Evolutionary conservation across 2,797 vertebrate species (phyloP).

Genomic region (Crenichthys baileyi): DNA sequence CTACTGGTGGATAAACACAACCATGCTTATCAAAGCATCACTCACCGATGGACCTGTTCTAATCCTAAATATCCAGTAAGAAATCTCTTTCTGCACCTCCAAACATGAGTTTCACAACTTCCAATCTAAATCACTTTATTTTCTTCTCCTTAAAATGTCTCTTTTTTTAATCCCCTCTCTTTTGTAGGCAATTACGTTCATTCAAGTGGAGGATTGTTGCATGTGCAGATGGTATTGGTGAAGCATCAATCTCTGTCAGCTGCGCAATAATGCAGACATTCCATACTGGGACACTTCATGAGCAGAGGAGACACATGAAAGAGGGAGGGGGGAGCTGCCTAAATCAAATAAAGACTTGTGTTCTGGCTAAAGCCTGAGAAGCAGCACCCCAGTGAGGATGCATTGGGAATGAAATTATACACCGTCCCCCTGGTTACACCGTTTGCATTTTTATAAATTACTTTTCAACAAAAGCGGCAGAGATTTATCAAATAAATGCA

Average conservation of each 20-base stretch:
- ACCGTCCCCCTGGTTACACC: conserved; percentile 67
- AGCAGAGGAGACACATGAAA: conserved; percentile 65
- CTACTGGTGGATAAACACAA: conserved; percentile 20
- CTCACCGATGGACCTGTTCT: conserved; percentile 35
- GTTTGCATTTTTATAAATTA: conserved; percentile 79
- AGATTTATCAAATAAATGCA: conserved; percentile 63
- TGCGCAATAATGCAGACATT: conserved; percentile 79
- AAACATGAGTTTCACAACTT: conserved; percentile 46
- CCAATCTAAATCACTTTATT: conserved; percentile 27
- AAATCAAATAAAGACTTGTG: conserved; percentile 82
- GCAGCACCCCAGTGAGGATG: conserved; percentile 79
- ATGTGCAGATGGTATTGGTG: conserved; percentile 75
- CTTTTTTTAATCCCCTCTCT: neutral
- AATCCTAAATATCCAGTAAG: conserved; percentile 32
- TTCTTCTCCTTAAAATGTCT: conserved; percentile 31
- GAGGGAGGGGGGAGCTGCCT: conserved; percentile 67
- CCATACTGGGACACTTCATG: conserved; percentile 78
- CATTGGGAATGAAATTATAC: conserved; percentile 81
- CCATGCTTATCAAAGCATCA: conserved; percentile 42
- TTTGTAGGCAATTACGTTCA: conserved; percentile 60
- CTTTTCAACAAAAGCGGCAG: conserved; percentile 65
- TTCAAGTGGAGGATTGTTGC: conserved; percentile 66
- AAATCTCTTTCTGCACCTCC: conserved; percentile 15
- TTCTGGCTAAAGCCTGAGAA: conserved; percentile 71
- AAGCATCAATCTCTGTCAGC: conserved; percentile 79